Evolutionary conservation across 53 echinoderm and acorn worm genomes (phyloP).

Genomic region (Antedon mediterranea): DNA sequence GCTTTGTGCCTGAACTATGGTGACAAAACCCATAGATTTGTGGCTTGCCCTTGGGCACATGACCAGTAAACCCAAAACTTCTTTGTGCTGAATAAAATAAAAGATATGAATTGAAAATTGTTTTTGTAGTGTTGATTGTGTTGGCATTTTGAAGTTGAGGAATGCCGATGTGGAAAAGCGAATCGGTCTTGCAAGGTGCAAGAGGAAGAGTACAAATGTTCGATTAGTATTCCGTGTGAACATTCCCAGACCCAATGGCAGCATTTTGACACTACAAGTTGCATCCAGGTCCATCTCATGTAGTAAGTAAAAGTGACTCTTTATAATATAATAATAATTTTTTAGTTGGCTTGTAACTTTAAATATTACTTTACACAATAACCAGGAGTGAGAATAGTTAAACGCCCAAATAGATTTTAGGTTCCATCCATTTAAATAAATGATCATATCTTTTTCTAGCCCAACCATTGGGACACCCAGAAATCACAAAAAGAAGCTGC

Average conservation of each 20-base stretch:
- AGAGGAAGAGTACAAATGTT: slow-evolving; percentile 88
- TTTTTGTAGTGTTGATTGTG: slow-evolving; percentile 59
- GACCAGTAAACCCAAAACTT: too few species aligned
- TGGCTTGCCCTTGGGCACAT: too few species aligned
- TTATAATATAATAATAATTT: too few species aligned
- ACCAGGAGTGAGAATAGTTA: not conserved
- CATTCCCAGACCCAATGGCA: slow-evolving; percentile 37
- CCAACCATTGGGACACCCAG: slow-evolving; percentile 90
- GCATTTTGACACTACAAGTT: slow-evolving; percentile 35
- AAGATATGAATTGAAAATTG: not conserved
- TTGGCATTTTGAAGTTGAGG: slow-evolving; percentile 85
- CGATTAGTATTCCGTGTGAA: slow-evolving; percentile 70
- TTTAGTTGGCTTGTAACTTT: too few species aligned
- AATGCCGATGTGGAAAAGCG: slow-evolving; percentile 97
- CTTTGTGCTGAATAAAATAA: too few species aligned
- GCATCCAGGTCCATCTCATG: slow-evolving; percentile 70
- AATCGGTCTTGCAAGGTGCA: slow-evolving; percentile 62
- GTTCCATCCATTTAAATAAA: not conserved
- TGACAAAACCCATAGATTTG: too few species aligned
- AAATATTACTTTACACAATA: too few species aligned
- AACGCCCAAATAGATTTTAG: not conserved
- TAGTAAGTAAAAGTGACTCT: slow-evolving; percentile 50
- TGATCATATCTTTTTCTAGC: slow-evolving; percentile 24
- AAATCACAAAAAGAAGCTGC: slow-evolving; percentile 85
- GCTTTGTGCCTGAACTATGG: too few species aligned